Base-by-base conservation (phyloP, 2,797 vertebrate species). In the Myripristis murdjan region DNA sequence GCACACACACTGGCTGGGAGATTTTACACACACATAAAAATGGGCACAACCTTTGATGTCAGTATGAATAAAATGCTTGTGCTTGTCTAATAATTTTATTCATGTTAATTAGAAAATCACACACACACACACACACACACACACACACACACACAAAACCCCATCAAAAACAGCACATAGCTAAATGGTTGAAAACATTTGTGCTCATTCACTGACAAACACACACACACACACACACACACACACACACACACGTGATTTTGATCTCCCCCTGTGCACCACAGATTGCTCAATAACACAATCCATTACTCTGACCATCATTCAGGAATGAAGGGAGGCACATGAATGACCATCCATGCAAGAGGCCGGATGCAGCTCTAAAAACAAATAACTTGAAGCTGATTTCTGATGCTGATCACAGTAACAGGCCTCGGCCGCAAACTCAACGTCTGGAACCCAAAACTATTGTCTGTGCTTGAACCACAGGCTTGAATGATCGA, bases 391-490 rank as follows among this genome's bases (percentile, higher is more conserved):
- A 64, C 49, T 22, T 64, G 7, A 43, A 66, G 58, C 51, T 44
- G 54, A 68, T 68, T 73, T 54, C 24, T 22, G 3, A 48, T n/a
- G 10, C 53, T 70, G 59, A 55, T 57, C 41, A 62, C 47, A 52
- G 31, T 24, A 72, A 66, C 57, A 33, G 63, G 33, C 57, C 31
- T 61, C 35, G 10, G 28, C 72, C 59, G 68, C 63, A 67, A 37
- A 51, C 24, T 53, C 46, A 6, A 15, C 47, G 6, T 64, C 55
- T 78, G 56, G 52, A 82, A 75, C 23, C 43, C 24, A 28, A 68
- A 49, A 35, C 31, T 16, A 52, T 41, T 66, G 67, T 72, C 57
- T 73, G 54, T 43, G 23, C 54, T 71, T 33, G 31, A 83, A 71
- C 73, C 57, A 51, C 75, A 59, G 41, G 7, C 15, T 64, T 2